These are phyloP conservation scores for Papilio glaucus DNA, from an alignment of 1,140 invertebrate species.

Conservation along the genomic window DNA sequence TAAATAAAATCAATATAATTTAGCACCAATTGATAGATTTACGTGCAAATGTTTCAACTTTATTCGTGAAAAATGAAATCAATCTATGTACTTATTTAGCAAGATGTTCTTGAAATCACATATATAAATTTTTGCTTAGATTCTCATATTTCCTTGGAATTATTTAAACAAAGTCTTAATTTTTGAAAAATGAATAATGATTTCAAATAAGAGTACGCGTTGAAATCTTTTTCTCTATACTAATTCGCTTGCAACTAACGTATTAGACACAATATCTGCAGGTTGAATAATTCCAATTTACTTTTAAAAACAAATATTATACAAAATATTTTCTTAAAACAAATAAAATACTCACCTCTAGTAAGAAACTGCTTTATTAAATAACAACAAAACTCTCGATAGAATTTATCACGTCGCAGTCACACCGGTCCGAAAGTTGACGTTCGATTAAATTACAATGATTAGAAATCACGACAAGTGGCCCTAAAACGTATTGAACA, in stretches of 20 bases:
- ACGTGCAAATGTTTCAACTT: too few species aligned
- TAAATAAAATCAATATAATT: too few species aligned
- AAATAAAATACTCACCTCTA: conserved; percentile 44
- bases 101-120: too few species aligned
- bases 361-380: conserved; percentile 30
- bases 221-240: conserved; percentile 53
- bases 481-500: conserved; percentile 69
- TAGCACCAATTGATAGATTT: too few species aligned
- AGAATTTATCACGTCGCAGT: conserved; percentile 39
- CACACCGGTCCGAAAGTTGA: conserved; percentile 59
- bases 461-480: conserved; percentile 59
- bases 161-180: too few species aligned
- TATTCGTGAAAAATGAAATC: too few species aligned
- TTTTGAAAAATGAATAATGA: too few species aligned
- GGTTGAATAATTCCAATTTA: neutral
- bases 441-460: conserved; percentile 68
- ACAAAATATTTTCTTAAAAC: neutral
- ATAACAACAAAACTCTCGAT: conserved; percentile 6
- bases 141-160: too few species aligned
- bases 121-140: too few species aligned
- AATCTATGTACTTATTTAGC: too few species aligned
- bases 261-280: neutral
- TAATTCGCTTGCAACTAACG: neutral
- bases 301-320: neutral
- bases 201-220: conserved; percentile 44